Conservation (phyloP, 2,113 vertebrate species). For the Ptychochromis oligacanthus region DNA sequence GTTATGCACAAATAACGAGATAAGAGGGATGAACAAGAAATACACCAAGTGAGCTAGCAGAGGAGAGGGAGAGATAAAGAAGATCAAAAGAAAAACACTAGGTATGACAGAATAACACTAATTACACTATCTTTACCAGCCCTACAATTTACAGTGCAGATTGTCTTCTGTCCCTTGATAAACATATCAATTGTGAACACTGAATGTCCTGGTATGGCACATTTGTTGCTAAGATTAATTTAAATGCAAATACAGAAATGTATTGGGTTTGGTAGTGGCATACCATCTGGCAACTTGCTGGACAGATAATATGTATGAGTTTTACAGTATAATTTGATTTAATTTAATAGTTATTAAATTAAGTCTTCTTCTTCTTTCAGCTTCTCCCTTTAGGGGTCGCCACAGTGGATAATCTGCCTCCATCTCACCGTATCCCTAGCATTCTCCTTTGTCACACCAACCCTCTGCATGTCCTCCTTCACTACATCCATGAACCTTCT, state of each 20-base stretch:
- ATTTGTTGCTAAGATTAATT: background rate
- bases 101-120: conserved; percentile 9
- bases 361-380: no score
- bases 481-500: no score
- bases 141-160: conserved; percentile 5
- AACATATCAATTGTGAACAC: background rate
- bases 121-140: background rate
- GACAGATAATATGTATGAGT: background rate
- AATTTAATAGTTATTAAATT: background rate
- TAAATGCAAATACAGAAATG: background rate
- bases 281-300: background rate
- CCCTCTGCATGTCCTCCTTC: no score
- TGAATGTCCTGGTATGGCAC: background rate
- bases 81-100: background rate
- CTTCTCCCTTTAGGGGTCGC: no score
- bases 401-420: no score
- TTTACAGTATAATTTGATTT: background rate
- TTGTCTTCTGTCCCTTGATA: background rate
- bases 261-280: background rate
- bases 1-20: background rate
- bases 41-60: background rate
- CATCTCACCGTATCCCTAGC: no score
- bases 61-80: background rate
- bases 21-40: background rate
- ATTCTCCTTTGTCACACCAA: no score